A percentile compares a stretch with the other conserved stretches of the same genome.
Conservation (phyloP, 2,888 invertebrate species). For the Lasioglossum vierecki region DNA sequence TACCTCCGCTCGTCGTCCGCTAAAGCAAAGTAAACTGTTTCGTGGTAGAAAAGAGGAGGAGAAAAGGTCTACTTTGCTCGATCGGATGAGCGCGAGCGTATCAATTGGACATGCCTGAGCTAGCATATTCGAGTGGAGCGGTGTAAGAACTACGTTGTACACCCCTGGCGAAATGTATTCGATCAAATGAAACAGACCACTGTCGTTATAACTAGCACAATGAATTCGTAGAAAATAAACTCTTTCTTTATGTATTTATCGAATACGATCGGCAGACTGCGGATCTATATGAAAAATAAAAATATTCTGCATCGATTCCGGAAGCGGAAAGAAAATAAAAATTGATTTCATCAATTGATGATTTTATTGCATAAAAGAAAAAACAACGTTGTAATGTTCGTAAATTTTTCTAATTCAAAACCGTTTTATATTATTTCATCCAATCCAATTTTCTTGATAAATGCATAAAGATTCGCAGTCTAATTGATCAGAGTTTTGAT, state of each 20-base stretch:
- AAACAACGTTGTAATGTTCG: too few relatives aligned
- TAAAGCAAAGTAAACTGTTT: background rate
- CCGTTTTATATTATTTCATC: too few relatives aligned
- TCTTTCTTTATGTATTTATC: too few relatives aligned
- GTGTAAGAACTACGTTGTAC: constrained; percentile 5
- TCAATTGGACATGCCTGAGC: background rate
- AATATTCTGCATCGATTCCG: too few relatives aligned
- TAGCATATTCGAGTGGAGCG: background rate
- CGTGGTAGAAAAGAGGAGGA: background rate
- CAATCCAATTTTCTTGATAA: too few relatives aligned
- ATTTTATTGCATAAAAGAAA: too few relatives aligned
- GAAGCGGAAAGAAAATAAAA: too few relatives aligned
- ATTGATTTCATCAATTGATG: too few relatives aligned
- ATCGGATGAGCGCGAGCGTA: background rate
- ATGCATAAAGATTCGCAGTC: too few relatives aligned
- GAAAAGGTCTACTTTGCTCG: background rate
- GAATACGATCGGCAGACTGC: too few relatives aligned
- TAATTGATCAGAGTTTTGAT: background rate
- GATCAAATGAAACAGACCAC: background rate
- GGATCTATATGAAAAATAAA: too few relatives aligned
- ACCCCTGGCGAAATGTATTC: background rate
- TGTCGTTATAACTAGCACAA: background rate
- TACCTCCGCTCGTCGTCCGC: background rate
- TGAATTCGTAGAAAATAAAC: background rate
- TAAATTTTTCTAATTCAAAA: too few relatives aligned